Evolutionary conservation across 1,140 invertebrate genomes (phyloP).

Genomic region (Phortica variegata): DNA sequence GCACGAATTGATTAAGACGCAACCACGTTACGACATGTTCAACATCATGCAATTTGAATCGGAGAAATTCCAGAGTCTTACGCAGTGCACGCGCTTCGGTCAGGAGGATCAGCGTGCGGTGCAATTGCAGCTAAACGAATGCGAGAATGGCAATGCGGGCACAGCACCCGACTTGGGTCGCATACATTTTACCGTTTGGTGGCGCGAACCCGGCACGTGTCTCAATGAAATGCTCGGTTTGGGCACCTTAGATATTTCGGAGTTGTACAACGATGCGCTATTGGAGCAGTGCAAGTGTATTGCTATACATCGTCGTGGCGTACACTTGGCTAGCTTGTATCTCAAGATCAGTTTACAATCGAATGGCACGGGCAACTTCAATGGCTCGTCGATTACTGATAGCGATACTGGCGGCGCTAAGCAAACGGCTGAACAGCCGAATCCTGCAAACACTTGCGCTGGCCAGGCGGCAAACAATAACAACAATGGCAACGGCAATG

Average conservation of each 20-base stretch:
- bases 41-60: constrained; percentile 53
- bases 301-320: constrained; percentile 35
- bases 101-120: constrained; percentile 40
- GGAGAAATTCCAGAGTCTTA: constrained; percentile 50
- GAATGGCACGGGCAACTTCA: constrained; percentile 4
- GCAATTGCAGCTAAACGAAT: constrained; percentile 13
- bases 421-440: background rate
- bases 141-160: constrained; percentile 2
- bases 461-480: background rate
- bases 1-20: constrained; percentile 31
- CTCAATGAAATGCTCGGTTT: constrained; percentile 51
- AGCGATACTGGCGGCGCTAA: constrained; percentile 1
- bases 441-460: background rate
- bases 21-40: constrained; percentile 41
- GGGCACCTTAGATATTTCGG: constrained; percentile 36
- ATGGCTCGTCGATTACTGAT: background rate
- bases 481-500: background rate
- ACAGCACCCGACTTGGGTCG: constrained; percentile 23
- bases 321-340: constrained; percentile 43
- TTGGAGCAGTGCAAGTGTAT: constrained; percentile 51
- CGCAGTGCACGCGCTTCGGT: constrained; percentile 49
- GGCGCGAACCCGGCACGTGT: constrained; percentile 51
- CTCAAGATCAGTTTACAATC: constrained; percentile 40
- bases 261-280: constrained; percentile 40
- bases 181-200: constrained; percentile 48